Conservation (phyloP, 2,113 vertebrate genomes). For the Alaudala cheleensis region DNA sequence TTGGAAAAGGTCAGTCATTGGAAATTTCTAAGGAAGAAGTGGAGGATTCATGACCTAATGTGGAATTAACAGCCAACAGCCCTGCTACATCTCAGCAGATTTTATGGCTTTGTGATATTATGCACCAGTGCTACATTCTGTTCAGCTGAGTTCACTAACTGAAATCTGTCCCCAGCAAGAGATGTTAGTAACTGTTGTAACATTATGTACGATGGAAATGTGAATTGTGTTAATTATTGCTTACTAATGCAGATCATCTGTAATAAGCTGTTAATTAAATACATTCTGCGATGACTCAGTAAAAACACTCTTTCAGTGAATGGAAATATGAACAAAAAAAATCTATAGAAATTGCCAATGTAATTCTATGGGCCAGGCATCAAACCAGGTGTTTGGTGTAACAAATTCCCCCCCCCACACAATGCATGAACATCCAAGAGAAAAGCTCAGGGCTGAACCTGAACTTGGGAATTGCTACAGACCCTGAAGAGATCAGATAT, state of each 20-base stretch:
- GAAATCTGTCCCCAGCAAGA: neutral
- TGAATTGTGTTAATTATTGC: neutral
- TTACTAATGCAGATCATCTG: neutral
- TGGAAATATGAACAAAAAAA: neutral
- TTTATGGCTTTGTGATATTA: neutral
- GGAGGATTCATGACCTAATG: too few relatives aligned
- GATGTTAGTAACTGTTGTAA: neutral
- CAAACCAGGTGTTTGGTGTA: neutral
- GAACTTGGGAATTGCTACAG: neutral
- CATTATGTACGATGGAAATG: neutral
- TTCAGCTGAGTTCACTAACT: neutral
- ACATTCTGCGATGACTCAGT: neutral
- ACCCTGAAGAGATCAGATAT: neutral
- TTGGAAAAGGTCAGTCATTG: neutral
- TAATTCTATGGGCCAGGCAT: neutral
- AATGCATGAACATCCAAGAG: neutral
- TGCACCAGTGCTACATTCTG: neutral
- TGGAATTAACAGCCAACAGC: neutral
- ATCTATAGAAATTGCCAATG: neutral
- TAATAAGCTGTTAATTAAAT: neutral
- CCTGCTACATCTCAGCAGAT: neutral
- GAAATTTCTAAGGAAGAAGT: neutral
- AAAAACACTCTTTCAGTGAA: neutral
- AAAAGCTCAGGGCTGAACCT: neutral
- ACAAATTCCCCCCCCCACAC: neutral